Base-by-base conservation (phyloP, 1,140 invertebrate genomes). In the Octopus bimaculoides region DNA sequence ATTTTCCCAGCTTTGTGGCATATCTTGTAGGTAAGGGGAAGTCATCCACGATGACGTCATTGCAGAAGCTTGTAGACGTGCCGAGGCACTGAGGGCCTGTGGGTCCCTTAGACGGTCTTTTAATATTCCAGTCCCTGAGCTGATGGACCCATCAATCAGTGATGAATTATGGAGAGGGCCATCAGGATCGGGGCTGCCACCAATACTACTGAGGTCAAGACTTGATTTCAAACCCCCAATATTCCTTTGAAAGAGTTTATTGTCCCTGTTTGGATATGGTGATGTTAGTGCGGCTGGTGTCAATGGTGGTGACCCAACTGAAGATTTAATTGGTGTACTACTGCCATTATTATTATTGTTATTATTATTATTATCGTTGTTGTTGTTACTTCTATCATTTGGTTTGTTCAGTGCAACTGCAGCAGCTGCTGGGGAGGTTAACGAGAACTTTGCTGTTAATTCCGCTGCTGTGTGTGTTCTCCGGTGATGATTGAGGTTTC, bases 401-500 rank as follows among this genome's bases (percentile, higher is more conserved):
- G 66, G 66, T 12, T 14, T 20, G 14, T 9, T 71, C 17, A 20
- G 17, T 71, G 17, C 66, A 17, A 5, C 14, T 10, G 26, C 26
- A 17, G 26, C 17, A 6, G 66, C 17, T 41, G 26, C 26, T 41
- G 26, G 26, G 26, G 26, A 41, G 26, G 26, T 41, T 41, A 41
- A 41, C 17, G 66, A 71, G 14, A n/a, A 71, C 26, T 71, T 71
- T 5, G 8, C 5, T 4, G 66, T 6, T 71, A 71, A 17, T 71
- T 71, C 66, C 5, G 66, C 17, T n/a, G 66, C 74, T 20, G 74
- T 75, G 74, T 75, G 74, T 41, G 74, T 75, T 75, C 74, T 75
- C 9, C 52, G 26, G 52, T 75, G 74, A 4, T 75, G 52, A 52
- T 52, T 75, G 5, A 75, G 52, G 52, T 75, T 52, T 5, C 74